Evolutionary conservation across 2,113 vertebrate species (phyloP).

Genomic region (Amphilophus citrinellus): DNA sequence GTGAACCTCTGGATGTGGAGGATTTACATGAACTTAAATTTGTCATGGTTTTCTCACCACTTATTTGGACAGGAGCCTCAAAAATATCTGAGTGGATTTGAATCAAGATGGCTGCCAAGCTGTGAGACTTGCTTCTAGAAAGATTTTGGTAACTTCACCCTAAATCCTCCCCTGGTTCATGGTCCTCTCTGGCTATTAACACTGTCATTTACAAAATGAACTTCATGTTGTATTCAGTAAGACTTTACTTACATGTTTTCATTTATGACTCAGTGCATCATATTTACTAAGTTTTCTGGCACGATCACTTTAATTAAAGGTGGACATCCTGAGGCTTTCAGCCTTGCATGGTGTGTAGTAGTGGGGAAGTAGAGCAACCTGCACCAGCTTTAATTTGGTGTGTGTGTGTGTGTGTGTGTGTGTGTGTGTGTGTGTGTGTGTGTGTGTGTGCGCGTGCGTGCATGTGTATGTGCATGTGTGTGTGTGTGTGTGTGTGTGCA

Average conservation of each 20-base stretch:
- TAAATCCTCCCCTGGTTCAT: neutral
- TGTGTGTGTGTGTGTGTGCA: too few relatives aligned
- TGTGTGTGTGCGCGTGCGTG: too few relatives aligned
- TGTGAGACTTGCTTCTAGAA: neutral
- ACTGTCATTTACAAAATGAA: fast-evolving
- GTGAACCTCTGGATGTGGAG: too few relatives aligned
- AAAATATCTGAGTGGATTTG: neutral
- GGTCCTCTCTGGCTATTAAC: neutral
- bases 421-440: neutral
- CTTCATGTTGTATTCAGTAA: neutral
- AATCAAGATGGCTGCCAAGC: neutral
- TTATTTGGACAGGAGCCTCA: neutral
- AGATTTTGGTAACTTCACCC: neutral
- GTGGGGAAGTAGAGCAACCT: neutral
- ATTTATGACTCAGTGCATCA: neutral
- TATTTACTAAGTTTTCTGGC: neutral
- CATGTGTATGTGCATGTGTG: too few relatives aligned
- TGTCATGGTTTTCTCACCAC: too few relatives aligned
- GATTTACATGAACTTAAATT: neutral
- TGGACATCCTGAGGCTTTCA: neutral
- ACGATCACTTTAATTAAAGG: neutral
- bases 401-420: too few relatives aligned
- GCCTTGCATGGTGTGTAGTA: fast-evolving
- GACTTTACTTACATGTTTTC: neutral
- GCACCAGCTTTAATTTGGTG: neutral